Evolutionary conservation across 2,888 invertebrate species (phyloP).

Genomic region (Chymomyza caudatula): DNA sequence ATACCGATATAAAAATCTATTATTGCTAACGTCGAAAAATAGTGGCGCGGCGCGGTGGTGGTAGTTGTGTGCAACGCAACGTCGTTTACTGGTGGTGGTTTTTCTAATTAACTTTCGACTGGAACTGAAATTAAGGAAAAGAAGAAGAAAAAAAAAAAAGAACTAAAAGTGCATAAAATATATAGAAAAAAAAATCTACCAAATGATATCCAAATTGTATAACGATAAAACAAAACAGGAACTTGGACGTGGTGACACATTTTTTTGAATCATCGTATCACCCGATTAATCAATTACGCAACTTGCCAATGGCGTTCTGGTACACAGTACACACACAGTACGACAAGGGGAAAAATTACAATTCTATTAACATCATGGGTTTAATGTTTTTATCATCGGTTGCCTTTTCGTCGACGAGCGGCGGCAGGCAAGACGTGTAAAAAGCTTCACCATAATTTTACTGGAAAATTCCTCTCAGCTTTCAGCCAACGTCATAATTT

Average conservation of each 20-base stretch:
- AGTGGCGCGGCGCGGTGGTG: constrained; percentile 51
- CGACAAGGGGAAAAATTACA: not conserved
- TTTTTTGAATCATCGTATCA: constrained; percentile 50
- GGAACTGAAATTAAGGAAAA: constrained; percentile 11
- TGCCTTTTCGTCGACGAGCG: too few relatives aligned
- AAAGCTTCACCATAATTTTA: constrained; percentile 47
- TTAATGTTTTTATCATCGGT: constrained; percentile 61
- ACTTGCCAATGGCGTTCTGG: constrained; percentile 60
- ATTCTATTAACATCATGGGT: constrained; percentile 38
- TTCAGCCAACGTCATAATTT: constrained; percentile 60
- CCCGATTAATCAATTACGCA: constrained; percentile 56
- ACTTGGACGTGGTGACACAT: constrained; percentile 61
- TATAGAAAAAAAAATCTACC: not conserved
- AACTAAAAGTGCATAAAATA: constrained; percentile 24
- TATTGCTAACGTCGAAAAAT: constrained; percentile 68
- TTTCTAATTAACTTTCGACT: constrained; percentile 62
- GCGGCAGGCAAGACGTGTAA: constrained; percentile 31
- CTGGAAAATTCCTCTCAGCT: constrained; percentile 26
- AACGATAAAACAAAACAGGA: constrained; percentile 30
- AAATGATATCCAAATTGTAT: not conserved
- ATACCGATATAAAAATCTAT: constrained; percentile 29
- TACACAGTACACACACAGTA: not conserved
- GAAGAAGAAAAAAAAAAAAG: constrained; percentile 21
- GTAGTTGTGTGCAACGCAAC: constrained; percentile 35
- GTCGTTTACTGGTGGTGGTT: constrained; percentile 52